phyloP scores from a whole-genome alignment of 2,888 invertebrate species.

The Leucophenga maculata region DNA sequence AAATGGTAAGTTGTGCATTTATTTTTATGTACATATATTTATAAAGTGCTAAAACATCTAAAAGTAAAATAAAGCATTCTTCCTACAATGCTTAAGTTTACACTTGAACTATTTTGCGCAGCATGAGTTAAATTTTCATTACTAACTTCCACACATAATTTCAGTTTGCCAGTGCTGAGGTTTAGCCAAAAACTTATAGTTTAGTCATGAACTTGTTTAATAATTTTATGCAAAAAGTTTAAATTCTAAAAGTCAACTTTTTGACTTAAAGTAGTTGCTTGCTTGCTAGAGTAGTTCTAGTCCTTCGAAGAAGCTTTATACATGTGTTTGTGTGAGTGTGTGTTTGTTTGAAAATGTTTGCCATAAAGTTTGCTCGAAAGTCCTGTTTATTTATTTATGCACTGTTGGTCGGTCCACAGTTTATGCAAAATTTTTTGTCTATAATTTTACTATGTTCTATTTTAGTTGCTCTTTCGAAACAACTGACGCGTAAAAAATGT shows the following conservation, averaged over 20 bases:
- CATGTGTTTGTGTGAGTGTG: background rate
- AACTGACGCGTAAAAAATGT: background rate
- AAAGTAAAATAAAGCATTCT: too few relatives aligned
- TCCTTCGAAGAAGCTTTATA: too few relatives aligned
- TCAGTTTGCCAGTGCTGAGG: too few relatives aligned
- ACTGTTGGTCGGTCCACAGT: background rate
- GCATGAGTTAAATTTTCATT: background rate
- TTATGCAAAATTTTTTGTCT: background rate
- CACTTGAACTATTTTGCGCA: background rate
- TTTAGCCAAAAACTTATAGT: too few relatives aligned
- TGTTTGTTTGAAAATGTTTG: background rate
- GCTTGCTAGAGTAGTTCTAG: too few relatives aligned
- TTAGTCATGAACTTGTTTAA: background rate
- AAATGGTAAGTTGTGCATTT: conserved; percentile 47
- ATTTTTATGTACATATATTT: background rate
- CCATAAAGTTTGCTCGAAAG: too few relatives aligned
- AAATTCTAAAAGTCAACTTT: conserved; percentile 1
- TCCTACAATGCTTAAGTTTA: too few relatives aligned
- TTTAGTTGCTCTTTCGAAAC: conserved; percentile 1
- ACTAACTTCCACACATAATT: too few relatives aligned
- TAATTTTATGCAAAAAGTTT: conserved; percentile 13
- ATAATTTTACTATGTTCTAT: background rate
- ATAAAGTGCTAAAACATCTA: too few relatives aligned
- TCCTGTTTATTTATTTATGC: too few relatives aligned
- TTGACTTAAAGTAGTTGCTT: conserved; percentile 2